Percentiles rank a stretch among this genome's conserved stretches.
These are phyloP conservation scores for Cebus imitator DNA, from an alignment of 2,113 vertebrate species.

Conservation along the genomic window DNA sequence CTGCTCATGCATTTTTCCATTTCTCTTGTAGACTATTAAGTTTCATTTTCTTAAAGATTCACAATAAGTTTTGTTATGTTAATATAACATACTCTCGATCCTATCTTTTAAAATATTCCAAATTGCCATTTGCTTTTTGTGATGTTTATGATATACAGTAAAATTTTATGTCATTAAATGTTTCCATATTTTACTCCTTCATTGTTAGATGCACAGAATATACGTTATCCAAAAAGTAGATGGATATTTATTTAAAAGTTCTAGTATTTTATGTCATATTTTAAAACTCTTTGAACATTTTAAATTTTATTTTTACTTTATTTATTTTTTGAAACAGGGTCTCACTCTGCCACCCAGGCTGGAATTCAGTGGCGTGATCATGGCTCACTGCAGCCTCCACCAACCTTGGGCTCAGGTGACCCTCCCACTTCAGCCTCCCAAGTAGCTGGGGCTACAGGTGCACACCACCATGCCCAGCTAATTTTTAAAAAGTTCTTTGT, in stretches of 20 bases:
- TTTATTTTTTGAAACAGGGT: neutral
- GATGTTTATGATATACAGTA: neutral
- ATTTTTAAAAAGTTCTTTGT: neutral
- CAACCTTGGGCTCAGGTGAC: no score
- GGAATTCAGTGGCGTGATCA: neutral
- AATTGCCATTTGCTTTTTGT: neutral
- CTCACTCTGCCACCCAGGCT: neutral
- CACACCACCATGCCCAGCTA: neutral
- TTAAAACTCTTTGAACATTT: neutral
- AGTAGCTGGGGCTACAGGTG: neutral
- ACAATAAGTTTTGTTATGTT: neutral
- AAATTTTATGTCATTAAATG: neutral
- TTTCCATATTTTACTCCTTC: neutral
- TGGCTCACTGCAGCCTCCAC: neutral
- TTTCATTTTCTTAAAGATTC: neutral
- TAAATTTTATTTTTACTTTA: neutral
- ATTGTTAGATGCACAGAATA: neutral
- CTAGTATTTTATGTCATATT: neutral
- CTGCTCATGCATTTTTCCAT: neutral
- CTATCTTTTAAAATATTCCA: neutral
- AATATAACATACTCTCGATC: neutral
- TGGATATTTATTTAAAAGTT: neutral
- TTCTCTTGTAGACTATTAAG: neutral
- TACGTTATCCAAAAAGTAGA: neutral
- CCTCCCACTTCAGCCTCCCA: neutral